These are phyloP conservation scores for Myrmecobius fasciatus DNA, from an alignment of 2,113 vertebrate genomes.

Conservation along the genomic window DNA sequence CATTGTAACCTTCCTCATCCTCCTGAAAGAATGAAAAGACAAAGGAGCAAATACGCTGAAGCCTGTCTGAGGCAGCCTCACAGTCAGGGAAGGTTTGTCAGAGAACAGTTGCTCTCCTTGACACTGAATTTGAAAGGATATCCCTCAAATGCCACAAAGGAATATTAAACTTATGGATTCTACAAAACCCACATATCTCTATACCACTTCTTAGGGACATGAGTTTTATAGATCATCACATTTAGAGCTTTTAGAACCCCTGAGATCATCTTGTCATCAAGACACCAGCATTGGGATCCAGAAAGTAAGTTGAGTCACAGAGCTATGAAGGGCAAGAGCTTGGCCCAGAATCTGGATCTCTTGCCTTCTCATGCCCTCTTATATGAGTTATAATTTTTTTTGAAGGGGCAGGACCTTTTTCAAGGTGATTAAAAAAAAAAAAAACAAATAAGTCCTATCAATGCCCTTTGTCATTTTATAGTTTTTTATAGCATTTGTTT, in stretches of 20 bases:
- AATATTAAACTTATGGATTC: too few species aligned
- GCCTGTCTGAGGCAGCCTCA: neutral
- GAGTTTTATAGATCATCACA: neutral
- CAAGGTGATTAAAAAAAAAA: neutral
- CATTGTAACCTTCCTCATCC: slow-evolving; percentile 92
- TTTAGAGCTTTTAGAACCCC: neutral
- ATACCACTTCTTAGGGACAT: neutral
- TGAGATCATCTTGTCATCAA: neutral
- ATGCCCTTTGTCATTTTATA: neutral
- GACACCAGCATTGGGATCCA: fast-evolving
- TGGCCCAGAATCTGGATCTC: neutral
- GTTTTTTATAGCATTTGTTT: neutral
- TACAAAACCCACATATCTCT: neutral
- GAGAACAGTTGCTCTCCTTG: neutral
- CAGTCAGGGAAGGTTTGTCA: neutral
- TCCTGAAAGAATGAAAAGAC: slow-evolving; percentile 82
- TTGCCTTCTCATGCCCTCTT: neutral
- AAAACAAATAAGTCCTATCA: neutral
- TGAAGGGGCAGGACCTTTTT: neutral
- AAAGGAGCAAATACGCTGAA: neutral
- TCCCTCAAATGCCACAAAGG: neutral
- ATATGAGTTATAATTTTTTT: neutral
- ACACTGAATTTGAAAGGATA: neutral
- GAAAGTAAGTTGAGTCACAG: neutral
- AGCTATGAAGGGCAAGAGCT: neutral